These are phyloP conservation scores for Trichogramma evanescens DNA, from an alignment of 2,888 invertebrate species.

Conservation along the genomic window DNA sequence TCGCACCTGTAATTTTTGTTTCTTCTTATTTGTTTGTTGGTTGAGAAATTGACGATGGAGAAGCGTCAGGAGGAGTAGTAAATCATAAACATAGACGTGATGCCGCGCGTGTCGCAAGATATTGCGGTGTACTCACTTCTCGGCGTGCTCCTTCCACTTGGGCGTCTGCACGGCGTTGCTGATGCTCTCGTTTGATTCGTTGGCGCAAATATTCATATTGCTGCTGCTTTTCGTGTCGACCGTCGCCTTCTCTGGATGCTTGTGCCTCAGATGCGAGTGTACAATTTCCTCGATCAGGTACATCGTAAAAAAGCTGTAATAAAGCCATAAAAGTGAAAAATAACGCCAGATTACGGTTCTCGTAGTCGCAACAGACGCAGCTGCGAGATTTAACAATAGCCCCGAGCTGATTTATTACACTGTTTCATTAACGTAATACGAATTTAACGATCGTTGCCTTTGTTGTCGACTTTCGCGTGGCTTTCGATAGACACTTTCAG, in stretches of 20 bases:
- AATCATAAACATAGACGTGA: too few species aligned
- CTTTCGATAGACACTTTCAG: background rate
- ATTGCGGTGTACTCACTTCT: too few species aligned
- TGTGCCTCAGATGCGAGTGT: constrained; percentile 56
- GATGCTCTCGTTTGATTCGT: constrained; percentile 40
- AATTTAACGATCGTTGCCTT: background rate
- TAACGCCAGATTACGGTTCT: background rate
- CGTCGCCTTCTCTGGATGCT: constrained; percentile 23
- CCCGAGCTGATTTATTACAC: background rate
- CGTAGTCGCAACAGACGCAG: background rate
- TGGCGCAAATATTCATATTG: constrained; percentile 34
- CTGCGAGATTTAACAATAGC: too few species aligned
- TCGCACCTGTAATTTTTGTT: constrained; percentile 9
- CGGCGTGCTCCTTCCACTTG: constrained; percentile 10
- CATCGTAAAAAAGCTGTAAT: constrained; percentile 42
- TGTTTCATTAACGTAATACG: background rate
- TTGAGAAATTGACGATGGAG: too few species aligned
- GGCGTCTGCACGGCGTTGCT: constrained; percentile 3
- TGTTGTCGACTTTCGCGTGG: background rate
- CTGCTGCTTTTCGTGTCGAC: constrained; percentile 23
- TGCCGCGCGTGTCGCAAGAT: too few species aligned
- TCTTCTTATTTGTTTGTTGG: background rate
- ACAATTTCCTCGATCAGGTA: constrained; percentile 70
- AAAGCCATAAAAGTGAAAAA: background rate
- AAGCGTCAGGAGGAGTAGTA: too few species aligned